Evolutionary conservation across 2,797 vertebrate species (phyloP).

Genomic region (Threskiornis aethiopicus): DNA sequence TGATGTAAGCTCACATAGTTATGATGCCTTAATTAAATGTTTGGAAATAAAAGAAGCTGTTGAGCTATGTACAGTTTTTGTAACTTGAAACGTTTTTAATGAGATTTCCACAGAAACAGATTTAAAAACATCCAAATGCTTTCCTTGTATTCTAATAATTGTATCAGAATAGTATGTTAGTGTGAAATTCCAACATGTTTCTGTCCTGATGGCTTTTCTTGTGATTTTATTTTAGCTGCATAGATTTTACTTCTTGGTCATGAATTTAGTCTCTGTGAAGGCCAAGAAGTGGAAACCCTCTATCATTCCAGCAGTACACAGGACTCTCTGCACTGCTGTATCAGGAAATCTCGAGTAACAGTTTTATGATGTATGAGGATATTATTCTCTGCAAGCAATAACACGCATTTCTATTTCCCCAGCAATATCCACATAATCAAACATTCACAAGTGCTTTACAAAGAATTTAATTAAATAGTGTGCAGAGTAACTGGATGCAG

Average conservation of each 20-base stretch:
- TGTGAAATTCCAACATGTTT: not conserved
- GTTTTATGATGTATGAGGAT: conserved; percentile 29
- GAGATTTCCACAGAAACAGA: not conserved
- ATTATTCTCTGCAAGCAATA: conserved; percentile 30
- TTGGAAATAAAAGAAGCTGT: conserved; percentile 14
- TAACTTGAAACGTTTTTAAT: not conserved
- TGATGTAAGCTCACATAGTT: not conserved
- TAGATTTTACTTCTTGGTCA: conserved; percentile 14
- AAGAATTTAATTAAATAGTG: conserved; percentile 45
- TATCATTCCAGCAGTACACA: not conserved
- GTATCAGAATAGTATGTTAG: not conserved
- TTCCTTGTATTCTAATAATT: not conserved
- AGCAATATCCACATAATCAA: conserved; percentile 49
- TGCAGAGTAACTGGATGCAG: conserved; percentile 19
- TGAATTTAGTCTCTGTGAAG: conserved; percentile 47
- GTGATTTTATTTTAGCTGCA: not conserved
- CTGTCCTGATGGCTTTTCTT: not conserved
- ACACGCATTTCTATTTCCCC: conserved; percentile 26
- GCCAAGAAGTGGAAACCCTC: conserved; percentile 37
- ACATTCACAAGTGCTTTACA: conserved; percentile 41
- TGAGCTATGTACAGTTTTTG: not conserved
- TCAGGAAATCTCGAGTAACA: conserved; percentile 23
- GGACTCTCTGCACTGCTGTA: not conserved
- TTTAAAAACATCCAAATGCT: not conserved
- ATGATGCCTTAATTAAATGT: conserved; percentile 25